These are phyloP conservation scores for Seriola dumerili DNA, from an alignment of 2,113 vertebrate genomes.

Conservation along the genomic window DNA sequence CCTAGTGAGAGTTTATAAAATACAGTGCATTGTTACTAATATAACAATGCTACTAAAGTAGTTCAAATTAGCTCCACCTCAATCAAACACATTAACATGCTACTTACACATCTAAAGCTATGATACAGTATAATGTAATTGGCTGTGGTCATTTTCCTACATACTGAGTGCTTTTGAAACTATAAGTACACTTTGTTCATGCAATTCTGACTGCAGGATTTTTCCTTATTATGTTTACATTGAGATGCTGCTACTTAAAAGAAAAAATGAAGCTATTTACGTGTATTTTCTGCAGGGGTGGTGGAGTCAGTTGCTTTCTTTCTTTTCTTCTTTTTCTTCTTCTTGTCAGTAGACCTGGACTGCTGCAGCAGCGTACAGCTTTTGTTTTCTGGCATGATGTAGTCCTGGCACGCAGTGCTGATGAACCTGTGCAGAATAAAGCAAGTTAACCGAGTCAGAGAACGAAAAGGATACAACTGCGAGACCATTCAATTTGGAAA, in stretches of 20 bases:
- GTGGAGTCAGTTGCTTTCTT: slow-evolving; percentile 37
- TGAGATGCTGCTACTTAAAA: background rate
- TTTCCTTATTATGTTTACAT: no score
- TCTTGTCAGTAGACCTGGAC: slow-evolving; percentile 36
- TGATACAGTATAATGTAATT: no score
- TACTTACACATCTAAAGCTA: no score
- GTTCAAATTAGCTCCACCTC: no score
- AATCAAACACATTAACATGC: background rate
- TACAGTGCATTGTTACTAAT: background rate
- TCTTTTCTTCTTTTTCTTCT: slow-evolving; percentile 69
- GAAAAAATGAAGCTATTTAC: slow-evolving; percentile 39
- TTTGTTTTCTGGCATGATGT: slow-evolving; percentile 52
- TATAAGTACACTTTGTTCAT: no score
- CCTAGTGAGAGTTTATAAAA: background rate
- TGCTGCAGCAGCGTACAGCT: slow-evolving; percentile 23
- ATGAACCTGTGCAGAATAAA: background rate
- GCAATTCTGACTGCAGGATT: no score
- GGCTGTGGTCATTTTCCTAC: no score
- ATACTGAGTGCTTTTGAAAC: no score
- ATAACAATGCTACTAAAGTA: no score
- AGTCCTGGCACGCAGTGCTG: background rate
- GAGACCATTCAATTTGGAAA: background rate
- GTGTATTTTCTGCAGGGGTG: slow-evolving; percentile 59
- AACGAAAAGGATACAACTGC: no score
- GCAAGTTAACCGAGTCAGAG: background rate